Conservation (phyloP, 53 echinoderm and acorn worm species). For the Hippasteria phrygiana region DNA sequence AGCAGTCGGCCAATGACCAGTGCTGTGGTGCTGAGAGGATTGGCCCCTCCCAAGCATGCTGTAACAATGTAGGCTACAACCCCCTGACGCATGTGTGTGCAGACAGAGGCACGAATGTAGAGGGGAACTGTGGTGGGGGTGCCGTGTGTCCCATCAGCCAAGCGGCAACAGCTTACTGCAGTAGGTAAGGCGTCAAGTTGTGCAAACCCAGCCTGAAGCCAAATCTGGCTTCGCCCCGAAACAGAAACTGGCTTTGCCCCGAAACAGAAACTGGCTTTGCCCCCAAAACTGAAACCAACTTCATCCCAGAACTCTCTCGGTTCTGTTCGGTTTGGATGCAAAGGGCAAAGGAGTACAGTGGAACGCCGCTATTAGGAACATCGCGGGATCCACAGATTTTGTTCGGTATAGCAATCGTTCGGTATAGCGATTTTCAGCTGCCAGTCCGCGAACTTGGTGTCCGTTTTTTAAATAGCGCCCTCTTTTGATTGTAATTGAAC, state of each 20-base stretch:
- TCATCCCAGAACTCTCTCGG: not conserved
- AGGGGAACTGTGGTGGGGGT: conserved; percentile 88
- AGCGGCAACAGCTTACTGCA: conserved; percentile 87
- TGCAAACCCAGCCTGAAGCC: too few relatives aligned
- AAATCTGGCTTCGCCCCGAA: too few relatives aligned
- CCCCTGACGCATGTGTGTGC: conserved; percentile 89
- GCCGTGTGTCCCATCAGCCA: conserved; percentile 88
- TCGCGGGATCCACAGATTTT: too few relatives aligned
- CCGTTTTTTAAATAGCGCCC: too few relatives aligned
- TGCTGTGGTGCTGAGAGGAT: conserved; percentile 94
- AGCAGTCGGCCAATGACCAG: conserved; percentile 84
- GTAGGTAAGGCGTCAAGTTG: conserved; percentile 64
- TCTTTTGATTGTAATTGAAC: too few relatives aligned
- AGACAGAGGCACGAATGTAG: conserved; percentile 82
- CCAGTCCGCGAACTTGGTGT: too few relatives aligned
- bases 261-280: not conserved
- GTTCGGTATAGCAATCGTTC: too few relatives aligned
- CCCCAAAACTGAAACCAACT: not conserved
- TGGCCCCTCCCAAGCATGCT: conserved; percentile 84
- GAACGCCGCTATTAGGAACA: too few relatives aligned
- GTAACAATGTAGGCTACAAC: conserved; percentile 92
- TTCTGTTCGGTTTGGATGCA: too few relatives aligned
- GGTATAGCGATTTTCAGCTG: too few relatives aligned
- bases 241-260: too few relatives aligned
- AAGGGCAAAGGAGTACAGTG: too few relatives aligned